Conservation (phyloP, 2,797 vertebrate genomes). For the Enteromius radiatus region DNA sequence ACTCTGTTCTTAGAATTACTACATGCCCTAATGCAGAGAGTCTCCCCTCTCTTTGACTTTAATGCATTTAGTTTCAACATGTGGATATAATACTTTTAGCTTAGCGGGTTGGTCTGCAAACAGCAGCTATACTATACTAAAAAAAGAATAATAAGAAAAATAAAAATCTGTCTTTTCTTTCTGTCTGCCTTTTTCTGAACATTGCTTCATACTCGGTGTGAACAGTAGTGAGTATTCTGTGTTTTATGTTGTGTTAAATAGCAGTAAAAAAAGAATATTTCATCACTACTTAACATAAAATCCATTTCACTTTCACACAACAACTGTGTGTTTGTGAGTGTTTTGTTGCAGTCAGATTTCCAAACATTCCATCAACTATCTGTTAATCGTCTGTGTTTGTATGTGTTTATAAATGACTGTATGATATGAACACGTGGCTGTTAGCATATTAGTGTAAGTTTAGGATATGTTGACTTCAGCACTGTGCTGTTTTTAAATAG, state of each 20-base stretch:
- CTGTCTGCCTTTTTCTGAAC: not conserved
- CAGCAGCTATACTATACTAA: not conserved
- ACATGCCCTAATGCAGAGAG: not conserved
- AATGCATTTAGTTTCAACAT: not conserved
- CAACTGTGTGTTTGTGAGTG: not conserved
- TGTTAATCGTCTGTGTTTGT: not conserved
- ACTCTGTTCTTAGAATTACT: not conserved
- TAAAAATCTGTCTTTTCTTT: not conserved
- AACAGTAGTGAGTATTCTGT: conserved; percentile 35
- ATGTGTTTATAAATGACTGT: not conserved
- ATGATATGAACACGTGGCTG: not conserved
- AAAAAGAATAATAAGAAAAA: not conserved
- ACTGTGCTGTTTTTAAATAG: not conserved
- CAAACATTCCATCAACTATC: not conserved
- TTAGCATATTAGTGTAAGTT: conserved; percentile 3
- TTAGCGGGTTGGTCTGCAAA: not conserved
- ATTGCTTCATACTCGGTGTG: conserved; percentile 9
- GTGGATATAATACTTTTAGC: not conserved
- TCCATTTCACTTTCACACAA: not conserved
- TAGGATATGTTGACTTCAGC: not conserved
- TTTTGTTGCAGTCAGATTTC: not conserved
- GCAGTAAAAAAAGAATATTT: not conserved
- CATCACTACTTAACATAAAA: not conserved
- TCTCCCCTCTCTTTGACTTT: conserved; percentile 67
- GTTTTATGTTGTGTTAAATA: not conserved